Conservation (phyloP, 2,888 invertebrate species). For the Tineola bisselliella region DNA sequence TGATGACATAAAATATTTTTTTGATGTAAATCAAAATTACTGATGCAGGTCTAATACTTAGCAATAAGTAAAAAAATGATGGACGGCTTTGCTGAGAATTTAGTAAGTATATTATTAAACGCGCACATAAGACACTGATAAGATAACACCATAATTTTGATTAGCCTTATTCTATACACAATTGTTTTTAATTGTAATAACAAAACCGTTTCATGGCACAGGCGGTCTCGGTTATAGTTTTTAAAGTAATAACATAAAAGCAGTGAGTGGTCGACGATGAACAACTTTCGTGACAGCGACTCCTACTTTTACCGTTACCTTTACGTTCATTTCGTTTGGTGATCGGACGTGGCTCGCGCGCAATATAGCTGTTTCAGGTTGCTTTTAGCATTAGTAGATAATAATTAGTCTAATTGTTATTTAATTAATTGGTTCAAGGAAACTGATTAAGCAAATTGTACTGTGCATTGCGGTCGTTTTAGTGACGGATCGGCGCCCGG, state of each 20-base stretch:
- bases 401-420: neutral
- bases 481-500: neutral
- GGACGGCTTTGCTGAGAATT: constrained; percentile 1
- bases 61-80: neutral
- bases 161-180: no score
- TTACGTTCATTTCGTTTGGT: constrained; percentile 57
- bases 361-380: constrained; percentile 16
- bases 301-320: constrained; percentile 61
- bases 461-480: neutral
- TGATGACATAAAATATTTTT: neutral
- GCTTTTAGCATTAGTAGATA: neutral
- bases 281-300: constrained; percentile 58
- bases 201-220: constrained; percentile 21
- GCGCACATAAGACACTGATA: neutral
- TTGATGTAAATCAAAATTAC: neutral
- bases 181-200: neutral
- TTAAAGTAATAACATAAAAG: constrained; percentile 50
- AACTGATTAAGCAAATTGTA: neutral
- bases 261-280: constrained; percentile 32
- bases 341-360: constrained; percentile 45
- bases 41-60: constrained; percentile 18
- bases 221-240: constrained; percentile 36
- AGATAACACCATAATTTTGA: neutral
- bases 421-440: neutral
- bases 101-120: neutral